These are phyloP conservation scores for Carcharodon carcharias DNA, from an alignment of 2,797 vertebrate species.

Conservation along the genomic window DNA sequence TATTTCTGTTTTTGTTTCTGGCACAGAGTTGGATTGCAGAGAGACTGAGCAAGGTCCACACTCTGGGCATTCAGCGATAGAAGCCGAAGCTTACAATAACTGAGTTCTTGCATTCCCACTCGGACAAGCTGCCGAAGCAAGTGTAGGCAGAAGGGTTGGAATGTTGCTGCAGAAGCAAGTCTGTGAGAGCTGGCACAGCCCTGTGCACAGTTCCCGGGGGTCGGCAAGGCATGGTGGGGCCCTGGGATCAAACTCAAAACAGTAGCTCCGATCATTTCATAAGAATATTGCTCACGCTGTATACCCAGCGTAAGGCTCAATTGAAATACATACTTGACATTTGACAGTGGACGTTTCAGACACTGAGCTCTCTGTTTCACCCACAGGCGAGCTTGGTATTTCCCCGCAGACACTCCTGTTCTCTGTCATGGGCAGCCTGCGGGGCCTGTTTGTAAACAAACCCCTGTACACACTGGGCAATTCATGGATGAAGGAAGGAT, in stretches of 20 bases:
- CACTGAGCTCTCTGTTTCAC: constrained; percentile 18
- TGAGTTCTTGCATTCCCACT: neutral
- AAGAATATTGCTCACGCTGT: neutral
- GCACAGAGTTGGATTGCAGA: neutral
- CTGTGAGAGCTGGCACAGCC: neutral
- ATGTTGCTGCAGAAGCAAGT: neutral
- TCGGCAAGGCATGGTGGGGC: neutral
- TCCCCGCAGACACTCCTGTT: neutral
- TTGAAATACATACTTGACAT: neutral
- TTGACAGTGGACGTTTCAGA: neutral
- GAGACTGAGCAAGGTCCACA: neutral
- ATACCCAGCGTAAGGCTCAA: neutral
- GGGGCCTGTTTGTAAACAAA: constrained; percentile 15
- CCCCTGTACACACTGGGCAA: neutral
- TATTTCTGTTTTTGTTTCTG: neutral
- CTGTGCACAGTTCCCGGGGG: too few species aligned
- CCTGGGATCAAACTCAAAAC: neutral
- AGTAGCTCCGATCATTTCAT: neutral
- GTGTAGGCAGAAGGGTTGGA: neutral
- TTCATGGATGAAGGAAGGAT: neutral
- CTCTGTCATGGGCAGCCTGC: too few species aligned
- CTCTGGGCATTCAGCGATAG: neutral
- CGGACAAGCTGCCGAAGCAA: neutral
- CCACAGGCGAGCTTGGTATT: neutral
- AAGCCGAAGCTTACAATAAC: neutral